phyloP scores from a whole-genome alignment of 2,888 invertebrate genomes.

The Synergus umbraculus region DNA sequence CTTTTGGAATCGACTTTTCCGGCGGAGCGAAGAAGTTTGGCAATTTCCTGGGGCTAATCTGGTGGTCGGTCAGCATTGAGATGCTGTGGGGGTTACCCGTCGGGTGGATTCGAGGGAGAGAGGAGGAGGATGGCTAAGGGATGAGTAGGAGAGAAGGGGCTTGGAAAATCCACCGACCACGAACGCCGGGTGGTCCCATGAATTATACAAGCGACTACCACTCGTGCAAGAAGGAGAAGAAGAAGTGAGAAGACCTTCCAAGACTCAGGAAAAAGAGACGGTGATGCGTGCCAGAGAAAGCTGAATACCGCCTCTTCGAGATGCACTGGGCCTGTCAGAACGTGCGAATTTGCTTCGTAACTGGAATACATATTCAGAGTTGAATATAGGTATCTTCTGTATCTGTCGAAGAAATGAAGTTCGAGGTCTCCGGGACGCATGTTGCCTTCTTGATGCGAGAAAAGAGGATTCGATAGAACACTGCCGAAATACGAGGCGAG shows the following conservation, averaged over 20 bases:
- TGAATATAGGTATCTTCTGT: slow-evolving; percentile 3
- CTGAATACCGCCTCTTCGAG: slow-evolving; percentile 11
- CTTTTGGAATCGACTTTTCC: slow-evolving; percentile 75
- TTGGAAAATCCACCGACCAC: slow-evolving; percentile 65
- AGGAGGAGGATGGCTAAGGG: slow-evolving; percentile 42
- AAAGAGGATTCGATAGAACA: slow-evolving; percentile 20
- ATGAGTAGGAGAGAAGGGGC: slow-evolving; percentile 29
- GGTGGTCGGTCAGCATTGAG: slow-evolving; percentile 76
- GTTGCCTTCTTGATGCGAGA: slow-evolving; percentile 32
- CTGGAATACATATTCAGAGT: slow-evolving; percentile 44
- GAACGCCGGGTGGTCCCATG: slow-evolving; percentile 72
- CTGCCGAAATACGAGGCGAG: slow-evolving; percentile 8
- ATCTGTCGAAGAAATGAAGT: background rate
- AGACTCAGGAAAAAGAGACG: slow-evolving; percentile 55
- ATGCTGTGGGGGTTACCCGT: slow-evolving; percentile 69
- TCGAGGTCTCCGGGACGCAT: slow-evolving; percentile 21
- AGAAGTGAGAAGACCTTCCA: slow-evolving; percentile 46
- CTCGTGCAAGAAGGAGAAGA: slow-evolving; percentile 53
- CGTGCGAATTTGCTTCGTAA: slow-evolving; percentile 48
- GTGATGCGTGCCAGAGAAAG: slow-evolving; percentile 57
- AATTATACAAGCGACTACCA: slow-evolving; percentile 74
- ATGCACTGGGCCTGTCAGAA: slow-evolving; percentile 21
- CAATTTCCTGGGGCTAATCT: slow-evolving; percentile 77
- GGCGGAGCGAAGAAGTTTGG: slow-evolving; percentile 74
- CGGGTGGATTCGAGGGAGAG: slow-evolving; percentile 49